A percentile compares a stretch with the other conserved stretches of the same genome.
These are phyloP conservation scores for Petaurus breviceps DNA, from an alignment of 2,113 vertebrate genomes.

Conservation along the genomic window DNA sequence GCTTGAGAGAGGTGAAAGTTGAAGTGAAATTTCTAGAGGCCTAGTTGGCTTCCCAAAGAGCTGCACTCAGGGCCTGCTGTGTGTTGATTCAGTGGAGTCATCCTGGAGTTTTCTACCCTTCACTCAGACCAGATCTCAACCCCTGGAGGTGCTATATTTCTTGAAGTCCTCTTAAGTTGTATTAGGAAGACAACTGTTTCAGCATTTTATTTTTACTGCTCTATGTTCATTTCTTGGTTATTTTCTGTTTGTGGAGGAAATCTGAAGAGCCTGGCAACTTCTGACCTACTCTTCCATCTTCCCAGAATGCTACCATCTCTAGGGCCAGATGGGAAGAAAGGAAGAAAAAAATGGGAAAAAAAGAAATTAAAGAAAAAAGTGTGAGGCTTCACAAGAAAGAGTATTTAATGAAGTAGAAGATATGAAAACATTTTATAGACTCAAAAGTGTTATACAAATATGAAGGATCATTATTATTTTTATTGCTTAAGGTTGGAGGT, in stretches of 20 bases:
- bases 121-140: neutral
- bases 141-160: neutral
- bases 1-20: too few species aligned
- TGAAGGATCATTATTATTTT: neutral
- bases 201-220: neutral
- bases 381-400: neutral
- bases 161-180: neutral
- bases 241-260: neutral
- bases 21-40: neutral
- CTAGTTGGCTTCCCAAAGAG: neutral
- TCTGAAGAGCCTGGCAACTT: neutral
- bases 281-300: neutral
- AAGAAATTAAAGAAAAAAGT: neutral
- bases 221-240: neutral
- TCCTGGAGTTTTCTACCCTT: neutral
- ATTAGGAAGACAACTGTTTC: neutral
- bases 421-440: neutral
- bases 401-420: neutral
- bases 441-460: neutral
- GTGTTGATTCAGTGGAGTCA: neutral
- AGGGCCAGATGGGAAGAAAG: too few species aligned
- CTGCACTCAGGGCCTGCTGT: neutral
- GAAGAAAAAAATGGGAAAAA: neutral
- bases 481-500: neutral
- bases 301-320: neutral